phyloP scores from a whole-genome alignment of 64 coral and sea anemone species.

The Actinia tenebrosa region DNA sequence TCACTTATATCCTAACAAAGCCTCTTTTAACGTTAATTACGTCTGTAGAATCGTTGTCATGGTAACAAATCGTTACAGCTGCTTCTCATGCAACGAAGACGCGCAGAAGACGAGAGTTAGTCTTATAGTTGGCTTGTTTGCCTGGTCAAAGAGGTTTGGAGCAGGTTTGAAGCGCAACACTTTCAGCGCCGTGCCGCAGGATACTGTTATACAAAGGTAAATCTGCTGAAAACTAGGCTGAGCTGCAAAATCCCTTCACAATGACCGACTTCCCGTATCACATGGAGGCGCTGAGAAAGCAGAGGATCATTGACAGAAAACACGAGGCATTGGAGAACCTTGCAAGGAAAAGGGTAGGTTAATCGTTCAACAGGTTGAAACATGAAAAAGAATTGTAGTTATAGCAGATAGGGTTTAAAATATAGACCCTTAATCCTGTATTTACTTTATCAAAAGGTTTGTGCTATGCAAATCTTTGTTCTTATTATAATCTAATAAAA shows the following conservation, averaged over 20 bases:
- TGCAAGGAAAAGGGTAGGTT: slow-evolving; percentile 21
- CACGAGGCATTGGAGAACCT: slow-evolving; percentile 41
- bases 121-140: not conserved
- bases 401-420: not conserved
- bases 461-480: not conserved
- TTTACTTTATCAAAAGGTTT: not conserved
- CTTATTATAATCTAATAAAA: not conserved
- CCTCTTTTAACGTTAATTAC: not conserved
- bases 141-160: not conserved
- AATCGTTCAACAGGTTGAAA: not conserved
- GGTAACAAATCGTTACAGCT: not conserved
- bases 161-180: not conserved
- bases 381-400: not conserved
- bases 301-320: slow-evolving; percentile 44
- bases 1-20: not conserved
- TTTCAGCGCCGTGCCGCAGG: not conserved
- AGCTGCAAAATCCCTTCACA: not conserved
- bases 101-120: not conserved
- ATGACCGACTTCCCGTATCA: slow-evolving; percentile 38
- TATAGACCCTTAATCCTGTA: not conserved
- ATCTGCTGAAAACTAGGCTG: not conserved
- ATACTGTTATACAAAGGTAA: not conserved
- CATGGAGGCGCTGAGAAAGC: slow-evolving; percentile 35
- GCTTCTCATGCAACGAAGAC: not conserved
- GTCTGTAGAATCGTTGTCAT: not conserved